A percentile compares a stretch with the other conserved stretches of the same genome.
Evolutionary conservation across 2,797 vertebrate genomes (phyloP).

Genomic region (Trematomus bernacchii): DNA sequence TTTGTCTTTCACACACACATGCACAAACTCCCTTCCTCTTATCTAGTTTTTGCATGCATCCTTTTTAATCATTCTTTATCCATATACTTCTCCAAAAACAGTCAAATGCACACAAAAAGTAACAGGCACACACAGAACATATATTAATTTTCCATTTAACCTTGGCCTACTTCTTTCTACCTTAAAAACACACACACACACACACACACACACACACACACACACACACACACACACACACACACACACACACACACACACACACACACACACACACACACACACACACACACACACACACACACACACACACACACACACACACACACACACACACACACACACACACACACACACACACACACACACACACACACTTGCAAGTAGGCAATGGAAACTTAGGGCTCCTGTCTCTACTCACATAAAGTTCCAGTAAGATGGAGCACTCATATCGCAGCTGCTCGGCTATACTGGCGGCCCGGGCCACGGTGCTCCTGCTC

Average conservation of each 20-base stretch:
- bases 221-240: too few relatives aligned
- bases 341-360: background rate
- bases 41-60: constrained; percentile 60
- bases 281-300: background rate
- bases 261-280: constrained; percentile 2
- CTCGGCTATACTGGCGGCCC: constrained; percentile 70
- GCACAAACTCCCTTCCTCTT: constrained; percentile 23
- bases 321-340: background rate
- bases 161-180: constrained; percentile 50
- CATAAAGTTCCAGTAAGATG: constrained; percentile 80
- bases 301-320: background rate
- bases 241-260: background rate
- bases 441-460: constrained; percentile 76
- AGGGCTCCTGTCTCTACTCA: constrained; percentile 72
- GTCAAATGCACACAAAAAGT: background rate
- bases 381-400: constrained; percentile 31
- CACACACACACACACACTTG: background rate
- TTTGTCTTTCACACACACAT: constrained; percentile 20
- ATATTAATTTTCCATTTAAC: constrained; percentile 59
- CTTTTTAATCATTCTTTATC: constrained; percentile 24
- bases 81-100: background rate
- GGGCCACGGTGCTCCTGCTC: constrained; percentile 38
- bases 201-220: too few relatives aligned
- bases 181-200: too few relatives aligned
- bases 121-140: background rate